Conservation (phyloP, 2,888 invertebrate species). For the Agrotis clavis region DNA sequence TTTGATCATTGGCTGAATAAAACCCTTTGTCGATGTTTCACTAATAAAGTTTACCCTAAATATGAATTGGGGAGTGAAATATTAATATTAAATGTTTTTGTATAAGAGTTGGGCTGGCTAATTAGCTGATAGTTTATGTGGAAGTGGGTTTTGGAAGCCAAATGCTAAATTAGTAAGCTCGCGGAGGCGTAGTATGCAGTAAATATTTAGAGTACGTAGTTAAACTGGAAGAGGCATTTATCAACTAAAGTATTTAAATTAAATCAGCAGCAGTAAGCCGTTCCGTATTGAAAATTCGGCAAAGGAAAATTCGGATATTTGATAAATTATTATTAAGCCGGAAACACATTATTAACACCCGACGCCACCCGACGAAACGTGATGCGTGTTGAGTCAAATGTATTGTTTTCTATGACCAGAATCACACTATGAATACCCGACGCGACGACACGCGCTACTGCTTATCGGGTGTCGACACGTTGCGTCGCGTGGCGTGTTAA, state of each 20-base stretch:
- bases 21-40: slow-evolving; percentile 65
- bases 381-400: no score
- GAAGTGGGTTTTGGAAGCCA: slow-evolving; percentile 52
- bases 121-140: slow-evolving; percentile 66
- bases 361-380: no score
- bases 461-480: no score
- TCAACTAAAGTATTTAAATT: background rate
- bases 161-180: slow-evolving; percentile 71
- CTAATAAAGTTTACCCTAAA: slow-evolving; percentile 64
- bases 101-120: slow-evolving; percentile 51
- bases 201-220: slow-evolving; percentile 55
- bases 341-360: no score
- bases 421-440: no score
- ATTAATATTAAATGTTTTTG: slow-evolving; percentile 55
- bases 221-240: slow-evolving; percentile 60
- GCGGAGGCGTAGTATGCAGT: slow-evolving; percentile 69
- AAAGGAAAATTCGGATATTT: no score
- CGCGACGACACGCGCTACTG: no score
- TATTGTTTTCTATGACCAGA: no score
- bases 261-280: background rate
- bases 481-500: no score
- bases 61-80: slow-evolving; percentile 48
- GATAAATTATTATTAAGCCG: background rate
- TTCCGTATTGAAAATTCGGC: no score
- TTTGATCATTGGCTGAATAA: slow-evolving; percentile 68